phyloP scores from a whole-genome alignment of 2,888 invertebrate species.

The Bombylius discolor region DNA sequence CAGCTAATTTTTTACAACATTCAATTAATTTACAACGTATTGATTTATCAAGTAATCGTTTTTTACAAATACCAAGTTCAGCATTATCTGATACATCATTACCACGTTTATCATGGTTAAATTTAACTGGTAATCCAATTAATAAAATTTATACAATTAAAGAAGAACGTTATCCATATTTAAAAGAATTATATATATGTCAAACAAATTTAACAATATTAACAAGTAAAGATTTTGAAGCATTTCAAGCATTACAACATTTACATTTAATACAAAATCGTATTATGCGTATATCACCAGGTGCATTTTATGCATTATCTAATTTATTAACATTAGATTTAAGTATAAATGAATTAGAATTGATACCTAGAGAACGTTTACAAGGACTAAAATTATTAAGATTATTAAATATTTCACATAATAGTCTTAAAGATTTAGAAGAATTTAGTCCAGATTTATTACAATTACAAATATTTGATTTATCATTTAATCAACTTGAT shows the following conservation, averaged over 20 bases:
- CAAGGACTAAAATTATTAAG: slow-evolving; percentile 62
- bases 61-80: slow-evolving; percentile 61
- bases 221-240: slow-evolving; percentile 73
- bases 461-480: slow-evolving; percentile 63
- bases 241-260: slow-evolving; percentile 64
- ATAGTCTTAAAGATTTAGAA: slow-evolving; percentile 66
- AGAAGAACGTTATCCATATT: slow-evolving; percentile 57
- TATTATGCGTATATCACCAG: slow-evolving; percentile 67
- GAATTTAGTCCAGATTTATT: slow-evolving; percentile 68
- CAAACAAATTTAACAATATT: slow-evolving; percentile 69
- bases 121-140: slow-evolving; percentile 72
- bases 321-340: slow-evolving; percentile 67
- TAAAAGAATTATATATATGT: slow-evolving; percentile 70
- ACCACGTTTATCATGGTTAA: slow-evolving; percentile 59
- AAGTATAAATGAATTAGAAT: slow-evolving; percentile 68
- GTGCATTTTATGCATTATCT: slow-evolving; percentile 66
- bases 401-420: slow-evolving; percentile 69
- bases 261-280: slow-evolving; percentile 59
- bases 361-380: slow-evolving; percentile 71
- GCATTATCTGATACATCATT: slow-evolving; percentile 62
- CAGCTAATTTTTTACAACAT: slow-evolving; percentile 68
- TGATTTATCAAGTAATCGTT: slow-evolving; percentile 65
- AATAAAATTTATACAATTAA: slow-evolving; percentile 56
- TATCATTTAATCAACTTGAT: slow-evolving; percentile 72
- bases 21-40: slow-evolving; percentile 58